phyloP scores from a whole-genome alignment of 2,888 invertebrate genomes.

The Andrena bicolor region DNA sequence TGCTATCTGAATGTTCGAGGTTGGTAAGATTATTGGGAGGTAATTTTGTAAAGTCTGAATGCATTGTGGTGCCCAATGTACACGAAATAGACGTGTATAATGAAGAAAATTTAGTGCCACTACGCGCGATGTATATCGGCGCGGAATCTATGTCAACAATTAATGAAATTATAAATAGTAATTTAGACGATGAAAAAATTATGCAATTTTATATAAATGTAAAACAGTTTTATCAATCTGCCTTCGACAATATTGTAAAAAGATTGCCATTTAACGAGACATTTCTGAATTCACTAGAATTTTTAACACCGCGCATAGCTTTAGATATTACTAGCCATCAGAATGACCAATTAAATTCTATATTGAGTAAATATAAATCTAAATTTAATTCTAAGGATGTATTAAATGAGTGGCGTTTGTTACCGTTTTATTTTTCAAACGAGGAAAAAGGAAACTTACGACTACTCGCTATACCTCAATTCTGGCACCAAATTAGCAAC shows the following conservation, averaged over 20 bases:
- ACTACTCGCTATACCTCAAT: neutral
- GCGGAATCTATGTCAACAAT: neutral
- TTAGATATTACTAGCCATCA: neutral
- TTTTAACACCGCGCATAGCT: neutral
- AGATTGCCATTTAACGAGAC: neutral
- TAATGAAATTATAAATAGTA: neutral
- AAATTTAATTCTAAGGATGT: neutral
- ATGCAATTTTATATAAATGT: slow-evolving; percentile 9
- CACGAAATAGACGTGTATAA: slow-evolving; percentile 3
- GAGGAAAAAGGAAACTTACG: neutral
- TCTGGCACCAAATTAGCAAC: slow-evolving; percentile 4
- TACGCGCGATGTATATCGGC: neutral
- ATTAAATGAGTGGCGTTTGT: neutral
- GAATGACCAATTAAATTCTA: neutral
- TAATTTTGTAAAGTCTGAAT: slow-evolving; percentile 1
- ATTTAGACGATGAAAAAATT: neutral
- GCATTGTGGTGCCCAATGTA: neutral
- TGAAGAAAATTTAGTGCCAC: neutral
- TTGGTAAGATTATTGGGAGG: neutral
- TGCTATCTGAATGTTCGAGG: neutral
- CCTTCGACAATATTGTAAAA: neutral
- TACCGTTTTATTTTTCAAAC: neutral
- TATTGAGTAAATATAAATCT: neutral
- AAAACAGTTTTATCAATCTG: slow-evolving; percentile 8
- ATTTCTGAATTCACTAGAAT: neutral